Evolutionary conservation across 2,797 vertebrate genomes (phyloP), one percentile per base, ranked within the genome.

Genomic region (Cossypha heuglini): DNA sequence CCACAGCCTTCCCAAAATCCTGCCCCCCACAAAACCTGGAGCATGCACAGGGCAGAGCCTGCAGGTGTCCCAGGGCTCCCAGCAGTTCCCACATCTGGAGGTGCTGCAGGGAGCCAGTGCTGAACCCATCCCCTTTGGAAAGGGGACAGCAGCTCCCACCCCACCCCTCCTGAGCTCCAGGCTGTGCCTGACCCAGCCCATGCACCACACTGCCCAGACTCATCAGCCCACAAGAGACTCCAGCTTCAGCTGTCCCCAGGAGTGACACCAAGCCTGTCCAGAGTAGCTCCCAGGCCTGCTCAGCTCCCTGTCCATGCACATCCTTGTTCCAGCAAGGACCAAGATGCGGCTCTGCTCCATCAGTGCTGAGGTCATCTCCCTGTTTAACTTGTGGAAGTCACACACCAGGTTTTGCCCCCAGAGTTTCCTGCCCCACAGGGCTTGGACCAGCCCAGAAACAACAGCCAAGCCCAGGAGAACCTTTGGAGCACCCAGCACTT

Each of bases 91-190:
- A 2, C 5, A 6, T 10, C 64, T 12, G 7, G 35, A 16, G 51
- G 3, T 5, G 16, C 33, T 31, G 29, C 43, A 29, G 20, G 33
- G 35, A 52, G 15, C 6, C 28, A 19, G 11, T 3, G 35, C 57
- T 28, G 10, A 40, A 11, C 1, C 10, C 43, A 21, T 1, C 24
- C n/a, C 15, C 24, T 24, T 7, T 6, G 28, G 26, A 24, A 10
- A 62, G n/a, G 37, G 31, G 7, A 6, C 20, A 5, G 15, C 35
- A 49, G 46, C 66, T 81, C 33, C 55, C 67, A 7, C 21, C 13
- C 5, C 33, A 4, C 4, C 26, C 6, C 20, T 16, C 35, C 52
- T 6, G 21, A 33, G 51, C 46, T 38, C 43, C 42, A 48, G 29
- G 1, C 37, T 25, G 45, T 38, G 8, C 31, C 37, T 24, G 45